Conservation (phyloP, 2,113 vertebrate genomes). For the Upupa epops region DNA sequence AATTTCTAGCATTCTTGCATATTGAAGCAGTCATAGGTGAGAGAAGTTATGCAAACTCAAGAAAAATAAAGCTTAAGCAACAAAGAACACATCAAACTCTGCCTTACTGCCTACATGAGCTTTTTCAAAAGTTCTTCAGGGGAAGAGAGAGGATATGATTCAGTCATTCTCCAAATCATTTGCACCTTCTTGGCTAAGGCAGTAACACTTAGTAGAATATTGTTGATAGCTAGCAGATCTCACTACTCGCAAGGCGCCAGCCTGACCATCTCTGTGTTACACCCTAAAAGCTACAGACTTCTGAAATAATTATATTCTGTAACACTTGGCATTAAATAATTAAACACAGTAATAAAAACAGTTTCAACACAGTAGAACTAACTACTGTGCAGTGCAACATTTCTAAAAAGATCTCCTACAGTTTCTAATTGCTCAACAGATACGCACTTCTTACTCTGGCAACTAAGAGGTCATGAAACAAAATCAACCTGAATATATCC, state of each 20-base stretch:
- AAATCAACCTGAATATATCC: neutral
- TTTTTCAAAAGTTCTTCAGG: neutral
- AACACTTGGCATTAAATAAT: neutral
- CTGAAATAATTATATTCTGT: neutral
- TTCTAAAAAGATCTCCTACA: neutral
- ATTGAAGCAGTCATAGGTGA: neutral
- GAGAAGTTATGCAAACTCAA: neutral
- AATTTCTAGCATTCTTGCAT: neutral
- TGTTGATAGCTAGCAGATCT: neutral
- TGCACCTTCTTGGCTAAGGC: neutral
- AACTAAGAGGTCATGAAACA: neutral
- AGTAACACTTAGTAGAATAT: neutral
- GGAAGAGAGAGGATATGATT: fast-evolving
- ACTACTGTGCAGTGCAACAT: neutral
- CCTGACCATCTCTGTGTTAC: neutral
- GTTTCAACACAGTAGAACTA: neutral
- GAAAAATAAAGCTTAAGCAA: neutral
- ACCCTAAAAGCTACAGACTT: neutral
- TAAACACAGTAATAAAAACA: neutral
- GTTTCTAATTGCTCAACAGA: neutral
- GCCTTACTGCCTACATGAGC: neutral
- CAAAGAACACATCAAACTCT: neutral
- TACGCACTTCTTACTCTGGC: neutral
- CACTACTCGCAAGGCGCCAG: neutral
- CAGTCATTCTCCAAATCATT: neutral